These are phyloP conservation scores for Leptarthrus brevirostris DNA, from an alignment of 2,888 invertebrate genomes.

Conservation along the genomic window DNA sequence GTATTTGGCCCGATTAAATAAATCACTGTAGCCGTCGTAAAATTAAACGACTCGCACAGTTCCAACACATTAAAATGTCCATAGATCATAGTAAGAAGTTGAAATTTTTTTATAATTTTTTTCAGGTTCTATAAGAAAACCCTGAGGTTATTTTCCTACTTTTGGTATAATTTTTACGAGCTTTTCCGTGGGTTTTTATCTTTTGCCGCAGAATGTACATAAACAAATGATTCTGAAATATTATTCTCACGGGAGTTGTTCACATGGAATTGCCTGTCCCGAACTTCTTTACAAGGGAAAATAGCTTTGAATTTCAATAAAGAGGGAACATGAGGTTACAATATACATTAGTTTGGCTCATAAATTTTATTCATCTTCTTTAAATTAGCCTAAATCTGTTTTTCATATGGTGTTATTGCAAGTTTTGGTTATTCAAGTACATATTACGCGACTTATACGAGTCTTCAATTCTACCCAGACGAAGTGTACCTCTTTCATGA, in stretches of 20 bases:
- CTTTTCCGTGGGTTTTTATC: background rate
- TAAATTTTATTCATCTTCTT: constrained; percentile 3
- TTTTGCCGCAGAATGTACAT: background rate
- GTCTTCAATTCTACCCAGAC: too few relatives aligned
- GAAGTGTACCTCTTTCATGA: too few relatives aligned
- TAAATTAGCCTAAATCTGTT: background rate
- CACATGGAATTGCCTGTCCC: background rate
- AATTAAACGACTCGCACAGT: constrained; percentile 28
- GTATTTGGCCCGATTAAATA: constrained; percentile 10
- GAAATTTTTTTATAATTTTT: background rate
- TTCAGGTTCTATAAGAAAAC: background rate
- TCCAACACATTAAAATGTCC: background rate
- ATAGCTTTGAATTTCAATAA: constrained; percentile 4
- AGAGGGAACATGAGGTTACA: background rate
- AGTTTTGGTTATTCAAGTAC: too few relatives aligned
- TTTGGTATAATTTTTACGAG: constrained; percentile 4
- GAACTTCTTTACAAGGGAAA: constrained; percentile 3
- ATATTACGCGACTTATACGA: too few relatives aligned
- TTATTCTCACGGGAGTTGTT: constrained; percentile 15
- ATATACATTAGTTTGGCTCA: background rate
- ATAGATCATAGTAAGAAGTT: constrained; percentile 25
- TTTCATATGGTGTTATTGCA: too few relatives aligned
- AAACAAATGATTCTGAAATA: constrained; percentile 28
- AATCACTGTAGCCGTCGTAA: constrained; percentile 12
- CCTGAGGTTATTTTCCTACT: background rate